Base-by-base conservation (phyloP, 2,888 invertebrate genomes). In the Mythimna loreyi region DNA sequence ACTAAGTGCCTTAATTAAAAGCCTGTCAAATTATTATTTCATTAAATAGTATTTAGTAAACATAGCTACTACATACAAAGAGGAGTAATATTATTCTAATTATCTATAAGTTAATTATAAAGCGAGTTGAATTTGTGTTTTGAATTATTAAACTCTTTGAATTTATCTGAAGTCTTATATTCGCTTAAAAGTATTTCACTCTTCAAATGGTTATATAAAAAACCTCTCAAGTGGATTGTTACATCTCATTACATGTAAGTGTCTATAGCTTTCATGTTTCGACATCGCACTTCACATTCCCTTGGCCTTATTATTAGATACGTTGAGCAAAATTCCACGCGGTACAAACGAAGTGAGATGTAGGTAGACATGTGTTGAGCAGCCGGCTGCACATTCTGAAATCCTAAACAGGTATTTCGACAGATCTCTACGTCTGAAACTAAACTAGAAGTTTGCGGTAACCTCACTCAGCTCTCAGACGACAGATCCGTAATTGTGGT, bases 31-130 rank as follows among this genome's bases (percentile, higher is more conserved):
- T 73, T 68, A 72, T 78, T 60, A 67, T 59, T 73, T 66, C 49
- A 67, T 77, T 78, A 77, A 77, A 73, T 60, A 25, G 33, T 64
- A 64, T 65, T 72, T 73, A 69, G 57, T 64, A 59, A 68, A 65
- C 43, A 63, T 66, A 57, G 52, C 53, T 57, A 55, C 50, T 57
- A 50, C n/a, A n/a, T n/a, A 67, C 49, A 76, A 68, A 77, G 53
- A 50, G 47, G 52, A 60, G 19, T 40, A 62, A 67, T 60, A 60
- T 58, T 64, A 47, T 59, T 30, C 23, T 72, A 52, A 69, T 69
- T 64, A 69, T 61, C 53, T 63, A 55, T 36, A 60, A 73, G 61
- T 74, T 73, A 62, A 73, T 73, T 73, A 67, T 59, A 23, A 67
- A 53, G 36, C 47, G 43, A 62, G 16, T 62, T 50, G 45, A 25